Conservation (phyloP, 2,113 vertebrate genomes). For the Aptenodytes forsteri region DNA sequence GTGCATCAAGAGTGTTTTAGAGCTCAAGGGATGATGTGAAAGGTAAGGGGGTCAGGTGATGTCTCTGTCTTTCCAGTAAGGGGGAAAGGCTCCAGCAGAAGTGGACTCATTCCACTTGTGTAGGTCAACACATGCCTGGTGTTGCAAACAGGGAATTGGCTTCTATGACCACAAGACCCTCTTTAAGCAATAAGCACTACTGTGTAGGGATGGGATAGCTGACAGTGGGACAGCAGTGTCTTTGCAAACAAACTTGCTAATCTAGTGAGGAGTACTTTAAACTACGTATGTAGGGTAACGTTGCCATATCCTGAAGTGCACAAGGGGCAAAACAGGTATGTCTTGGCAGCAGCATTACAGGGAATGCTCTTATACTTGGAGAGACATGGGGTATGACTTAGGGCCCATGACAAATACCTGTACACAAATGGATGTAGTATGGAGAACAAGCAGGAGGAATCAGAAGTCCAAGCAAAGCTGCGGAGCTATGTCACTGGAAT, state of each 20-base stretch:
- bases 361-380: background rate
- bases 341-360: background rate
- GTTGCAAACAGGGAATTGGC: background rate
- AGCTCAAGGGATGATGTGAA: background rate
- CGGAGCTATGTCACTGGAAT: background rate
- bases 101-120: background rate
- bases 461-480: background rate
- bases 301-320: background rate
- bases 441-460: background rate
- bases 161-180: background rate
- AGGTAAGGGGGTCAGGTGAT: background rate
- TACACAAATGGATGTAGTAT: background rate
- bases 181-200: background rate
- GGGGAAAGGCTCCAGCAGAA: background rate
- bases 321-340: background rate
- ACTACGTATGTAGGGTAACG: accelerated
- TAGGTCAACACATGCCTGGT: background rate
- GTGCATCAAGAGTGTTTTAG: background rate
- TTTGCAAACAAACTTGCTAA: background rate
- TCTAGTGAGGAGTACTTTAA: background rate
- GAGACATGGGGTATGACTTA: background rate
- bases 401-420: background rate
- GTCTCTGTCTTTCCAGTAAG: background rate
- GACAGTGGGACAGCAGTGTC: background rate
- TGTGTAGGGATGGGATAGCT: background rate